phyloP scores from a whole-genome alignment of 2,113 vertebrate species.

The Forbesichthys papilliferus region DNA sequence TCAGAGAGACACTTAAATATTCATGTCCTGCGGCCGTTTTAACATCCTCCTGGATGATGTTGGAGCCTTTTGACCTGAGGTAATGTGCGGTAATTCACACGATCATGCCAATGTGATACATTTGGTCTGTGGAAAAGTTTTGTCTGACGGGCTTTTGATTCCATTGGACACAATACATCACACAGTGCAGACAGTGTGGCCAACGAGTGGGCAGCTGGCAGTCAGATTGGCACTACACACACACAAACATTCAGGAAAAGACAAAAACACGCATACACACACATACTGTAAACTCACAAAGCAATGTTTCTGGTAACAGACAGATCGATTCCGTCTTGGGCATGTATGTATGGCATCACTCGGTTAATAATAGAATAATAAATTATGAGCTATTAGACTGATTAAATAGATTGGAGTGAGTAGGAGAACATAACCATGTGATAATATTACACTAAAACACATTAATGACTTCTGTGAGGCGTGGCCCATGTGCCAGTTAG shows the following conservation, averaged over 20 bases:
- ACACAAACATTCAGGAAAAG: background rate
- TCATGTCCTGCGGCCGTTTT: slow-evolving; percentile 63
- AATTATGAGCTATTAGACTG: slow-evolving; percentile 75
- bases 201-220: slow-evolving; percentile 4
- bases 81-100: slow-evolving; percentile 61
- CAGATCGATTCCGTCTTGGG: slow-evolving; percentile 56
- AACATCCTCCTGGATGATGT: slow-evolving; percentile 71
- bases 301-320: slow-evolving; percentile 44
- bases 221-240: background rate
- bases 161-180: slow-evolving; percentile 1
- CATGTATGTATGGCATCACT: slow-evolving; percentile 69
- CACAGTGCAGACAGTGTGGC: background rate
- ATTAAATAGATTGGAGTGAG: slow-evolving; percentile 71
- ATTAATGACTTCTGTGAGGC: slow-evolving; percentile 64
- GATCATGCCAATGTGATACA: slow-evolving; percentile 43
- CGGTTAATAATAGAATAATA: slow-evolving; percentile 74
- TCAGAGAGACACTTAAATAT: slow-evolving; percentile 74
- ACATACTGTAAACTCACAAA: background rate
- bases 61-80: slow-evolving; percentile 62
- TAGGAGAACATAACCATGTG: slow-evolving; percentile 55
- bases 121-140: slow-evolving; percentile 40
- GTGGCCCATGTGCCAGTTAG: slow-evolving; percentile 39
- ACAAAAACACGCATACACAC: slow-evolving; percentile 9
- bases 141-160: slow-evolving; percentile 59
- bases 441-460: slow-evolving; percentile 66